These are phyloP conservation scores for Eolophus roseicapilla DNA, from an alignment of 2,113 vertebrate species.

Conservation along the genomic window DNA sequence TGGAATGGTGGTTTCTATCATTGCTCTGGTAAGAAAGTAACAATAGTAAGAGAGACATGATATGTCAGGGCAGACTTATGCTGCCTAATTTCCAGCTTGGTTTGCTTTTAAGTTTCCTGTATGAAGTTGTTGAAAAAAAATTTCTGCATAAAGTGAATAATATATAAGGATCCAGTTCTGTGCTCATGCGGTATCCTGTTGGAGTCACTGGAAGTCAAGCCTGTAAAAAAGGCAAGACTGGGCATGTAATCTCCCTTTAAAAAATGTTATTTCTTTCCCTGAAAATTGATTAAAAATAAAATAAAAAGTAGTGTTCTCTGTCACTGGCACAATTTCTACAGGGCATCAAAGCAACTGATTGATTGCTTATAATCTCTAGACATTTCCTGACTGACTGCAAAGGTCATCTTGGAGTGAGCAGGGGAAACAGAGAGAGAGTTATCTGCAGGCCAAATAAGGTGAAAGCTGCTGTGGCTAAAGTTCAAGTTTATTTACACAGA, in stretches of 20 bases:
- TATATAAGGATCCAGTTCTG: not conserved
- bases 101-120: not conserved
- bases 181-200: not conserved
- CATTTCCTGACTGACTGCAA: slow-evolving; percentile 17
- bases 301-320: not conserved
- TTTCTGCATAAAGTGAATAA: not conserved
- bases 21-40: not conserved
- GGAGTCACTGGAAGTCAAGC: not conserved
- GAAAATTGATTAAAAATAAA: not conserved
- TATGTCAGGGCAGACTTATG: not conserved
- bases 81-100: not conserved
- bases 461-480: slow-evolving; percentile 7
- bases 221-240: not conserved
- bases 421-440: not conserved
- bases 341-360: not conserved
- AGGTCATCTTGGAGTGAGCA: not conserved
- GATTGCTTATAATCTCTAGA: not conserved
- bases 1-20: not conserved
- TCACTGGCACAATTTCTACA: not conserved
- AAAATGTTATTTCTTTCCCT: not conserved
- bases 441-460: slow-evolving; percentile 15
- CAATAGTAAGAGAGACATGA: not conserved
- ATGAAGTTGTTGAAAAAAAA: not conserved
- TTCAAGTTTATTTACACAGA: slow-evolving; percentile 34
- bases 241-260: not conserved